Percentiles rank a stretch among this genome's conserved stretches.
Conservation (phyloP, 2,888 invertebrate genomes). For the Pilophorus perplexus region DNA sequence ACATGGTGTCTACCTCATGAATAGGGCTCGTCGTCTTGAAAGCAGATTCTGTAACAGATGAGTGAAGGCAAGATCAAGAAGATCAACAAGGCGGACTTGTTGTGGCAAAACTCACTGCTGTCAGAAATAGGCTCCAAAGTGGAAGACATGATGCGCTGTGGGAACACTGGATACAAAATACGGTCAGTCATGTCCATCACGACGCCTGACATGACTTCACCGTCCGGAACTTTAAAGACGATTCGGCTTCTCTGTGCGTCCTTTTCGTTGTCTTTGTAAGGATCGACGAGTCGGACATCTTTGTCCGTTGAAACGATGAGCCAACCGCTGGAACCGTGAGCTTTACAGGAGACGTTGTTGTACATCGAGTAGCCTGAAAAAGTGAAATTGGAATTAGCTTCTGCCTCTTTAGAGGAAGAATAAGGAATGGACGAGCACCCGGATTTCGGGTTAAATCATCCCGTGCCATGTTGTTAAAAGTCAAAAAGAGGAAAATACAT, state of each 20-base stretch:
- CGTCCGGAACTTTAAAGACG: background rate
- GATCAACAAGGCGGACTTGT: too few species aligned
- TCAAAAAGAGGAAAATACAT: too few species aligned
- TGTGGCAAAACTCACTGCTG: too few species aligned
- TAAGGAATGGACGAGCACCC: too few species aligned
- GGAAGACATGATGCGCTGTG: background rate
- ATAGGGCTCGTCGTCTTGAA: background rate
- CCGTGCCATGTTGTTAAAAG: too few species aligned
- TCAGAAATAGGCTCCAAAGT: background rate
- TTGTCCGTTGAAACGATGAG: slow-evolving; percentile 33
- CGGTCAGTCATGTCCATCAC: background rate
- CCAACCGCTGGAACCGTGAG: slow-evolving; percentile 19
- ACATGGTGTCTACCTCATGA: background rate
- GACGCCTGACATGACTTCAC: slow-evolving; percentile 2
- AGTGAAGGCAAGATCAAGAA: too few species aligned
- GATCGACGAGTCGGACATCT: slow-evolving; percentile 15
- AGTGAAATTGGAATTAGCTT: background rate
- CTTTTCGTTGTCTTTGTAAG: slow-evolving; percentile 7
- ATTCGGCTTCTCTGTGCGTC: background rate
- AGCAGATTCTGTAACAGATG: background rate
- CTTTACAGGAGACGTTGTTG: slow-evolving; percentile 11
- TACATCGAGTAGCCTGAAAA: background rate
- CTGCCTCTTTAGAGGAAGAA: too few species aligned
- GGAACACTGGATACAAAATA: background rate
- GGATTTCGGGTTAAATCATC: background rate